Evolutionary conservation across 2,888 invertebrate genomes (phyloP).

Genomic region (Doris montereyensis): DNA sequence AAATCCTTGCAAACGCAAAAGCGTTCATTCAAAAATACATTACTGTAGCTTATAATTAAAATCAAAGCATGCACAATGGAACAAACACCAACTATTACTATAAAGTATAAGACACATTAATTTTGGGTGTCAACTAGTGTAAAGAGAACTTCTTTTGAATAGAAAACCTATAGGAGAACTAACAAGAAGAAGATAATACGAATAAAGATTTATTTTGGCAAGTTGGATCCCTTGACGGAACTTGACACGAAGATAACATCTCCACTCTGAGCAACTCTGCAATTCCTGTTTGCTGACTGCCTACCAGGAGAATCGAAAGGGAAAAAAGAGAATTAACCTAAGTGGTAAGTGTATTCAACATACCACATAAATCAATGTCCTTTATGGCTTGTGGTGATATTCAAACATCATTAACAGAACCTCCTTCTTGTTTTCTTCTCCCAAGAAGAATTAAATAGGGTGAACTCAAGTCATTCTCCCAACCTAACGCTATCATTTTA

Average conservation of each 20-base stretch:
- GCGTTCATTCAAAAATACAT: too few relatives aligned
- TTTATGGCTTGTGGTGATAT: too few relatives aligned
- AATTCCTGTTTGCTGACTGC: slow-evolving; percentile 37
- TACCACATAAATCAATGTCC: not conserved
- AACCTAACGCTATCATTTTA: too few relatives aligned
- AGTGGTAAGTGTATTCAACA: not conserved
- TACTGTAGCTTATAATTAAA: too few relatives aligned
- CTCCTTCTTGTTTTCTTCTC: too few relatives aligned
- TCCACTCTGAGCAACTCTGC: slow-evolving; percentile 17
- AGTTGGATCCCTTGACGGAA: slow-evolving; percentile 22
- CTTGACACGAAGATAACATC: slow-evolving; percentile 16
- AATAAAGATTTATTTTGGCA: slow-evolving; percentile 26
- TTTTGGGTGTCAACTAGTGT: not conserved
- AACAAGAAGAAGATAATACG: slow-evolving; percentile 29
- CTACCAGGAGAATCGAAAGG: slow-evolving; percentile 14
- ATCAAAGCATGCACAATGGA: too few relatives aligned
- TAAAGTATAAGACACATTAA: too few relatives aligned
- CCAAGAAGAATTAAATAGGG: too few relatives aligned
- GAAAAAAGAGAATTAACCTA: not conserved
- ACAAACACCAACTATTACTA: too few relatives aligned
- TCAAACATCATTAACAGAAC: too few relatives aligned
- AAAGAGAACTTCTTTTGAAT: not conserved
- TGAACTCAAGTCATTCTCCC: too few relatives aligned
- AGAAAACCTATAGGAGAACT: slow-evolving; percentile 13
- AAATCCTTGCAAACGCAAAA: too few relatives aligned